phyloP scores from a whole-genome alignment of 2,113 vertebrate species.

The Dromaius novaehollandiae region DNA sequence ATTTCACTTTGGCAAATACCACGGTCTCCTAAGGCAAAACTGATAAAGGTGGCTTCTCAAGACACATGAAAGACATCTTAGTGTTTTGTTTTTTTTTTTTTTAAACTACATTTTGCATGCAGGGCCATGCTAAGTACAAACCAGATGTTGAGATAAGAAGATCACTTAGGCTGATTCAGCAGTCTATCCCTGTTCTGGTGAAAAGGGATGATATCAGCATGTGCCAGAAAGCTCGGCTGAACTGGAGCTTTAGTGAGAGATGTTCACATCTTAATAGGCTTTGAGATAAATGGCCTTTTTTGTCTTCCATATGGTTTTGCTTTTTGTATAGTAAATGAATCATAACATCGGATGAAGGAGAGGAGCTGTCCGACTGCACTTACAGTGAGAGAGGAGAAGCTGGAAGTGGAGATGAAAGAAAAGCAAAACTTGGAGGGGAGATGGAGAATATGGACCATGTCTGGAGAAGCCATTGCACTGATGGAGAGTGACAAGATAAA shows the following conservation, averaged over 20 bases:
- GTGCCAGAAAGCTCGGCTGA: slow-evolving; percentile 24
- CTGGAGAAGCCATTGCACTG: background rate
- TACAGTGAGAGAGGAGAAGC: background rate
- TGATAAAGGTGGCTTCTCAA: background rate
- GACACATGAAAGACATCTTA: background rate
- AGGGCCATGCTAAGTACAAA: background rate
- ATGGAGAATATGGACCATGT: background rate
- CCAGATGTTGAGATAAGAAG: background rate
- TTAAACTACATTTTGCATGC: background rate
- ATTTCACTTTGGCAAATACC: background rate
- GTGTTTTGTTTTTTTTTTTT: background rate
- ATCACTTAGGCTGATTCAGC: background rate
- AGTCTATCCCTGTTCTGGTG: background rate
- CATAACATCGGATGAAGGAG: background rate
- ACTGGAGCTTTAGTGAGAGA: background rate
- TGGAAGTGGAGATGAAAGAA: background rate
- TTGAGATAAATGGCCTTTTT: slow-evolving; percentile 30
- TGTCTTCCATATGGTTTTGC: slow-evolving; percentile 43
- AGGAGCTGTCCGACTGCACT: background rate
- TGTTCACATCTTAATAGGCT: slow-evolving; percentile 27
- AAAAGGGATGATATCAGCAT: slow-evolving; percentile 23
- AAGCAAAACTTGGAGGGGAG: background rate
- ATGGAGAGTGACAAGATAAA: background rate
- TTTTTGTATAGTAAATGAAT: slow-evolving; percentile 7
- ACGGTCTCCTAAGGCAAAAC: background rate